phyloP scores from a whole-genome alignment of 2,113 vertebrate species.

The Canis aureus region DNA sequence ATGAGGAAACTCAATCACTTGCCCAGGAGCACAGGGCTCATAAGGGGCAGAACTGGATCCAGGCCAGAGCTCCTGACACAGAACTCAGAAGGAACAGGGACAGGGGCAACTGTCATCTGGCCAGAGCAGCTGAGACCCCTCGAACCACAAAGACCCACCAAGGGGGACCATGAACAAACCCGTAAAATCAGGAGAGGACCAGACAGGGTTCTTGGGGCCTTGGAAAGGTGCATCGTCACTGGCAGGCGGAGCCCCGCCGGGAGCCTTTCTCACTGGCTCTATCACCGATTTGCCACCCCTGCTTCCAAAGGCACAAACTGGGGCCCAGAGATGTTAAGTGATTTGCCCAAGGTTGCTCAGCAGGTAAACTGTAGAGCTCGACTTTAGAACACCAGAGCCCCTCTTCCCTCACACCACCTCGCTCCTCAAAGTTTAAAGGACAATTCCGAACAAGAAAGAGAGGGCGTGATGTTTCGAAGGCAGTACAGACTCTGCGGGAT shows the following conservation, averaged over 20 bases:
- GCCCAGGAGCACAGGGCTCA: background rate
- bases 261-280: background rate
- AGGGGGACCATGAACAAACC: background rate
- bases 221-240: fast-evolving
- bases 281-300: background rate
- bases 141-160: background rate
- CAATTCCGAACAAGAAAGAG: background rate
- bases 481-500: background rate
- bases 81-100: background rate
- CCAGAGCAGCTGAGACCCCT: background rate
- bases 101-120: background rate
- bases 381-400: background rate
- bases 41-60: background rate
- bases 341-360: background rate
- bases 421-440: background rate
- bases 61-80: background rate
- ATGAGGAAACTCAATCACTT: background rate
- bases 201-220: background rate
- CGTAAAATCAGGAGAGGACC: background rate
- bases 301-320: background rate
- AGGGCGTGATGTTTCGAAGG: background rate
- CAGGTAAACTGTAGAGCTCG: background rate
- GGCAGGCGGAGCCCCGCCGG: background rate
- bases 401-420: background rate
- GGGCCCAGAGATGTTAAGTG: too few relatives aligned